Evolutionary conservation across 2,888 invertebrate genomes (phyloP), one percentile per base, ranked within the genome.

Genomic region (Pachycephus smyrnensis): DNA sequence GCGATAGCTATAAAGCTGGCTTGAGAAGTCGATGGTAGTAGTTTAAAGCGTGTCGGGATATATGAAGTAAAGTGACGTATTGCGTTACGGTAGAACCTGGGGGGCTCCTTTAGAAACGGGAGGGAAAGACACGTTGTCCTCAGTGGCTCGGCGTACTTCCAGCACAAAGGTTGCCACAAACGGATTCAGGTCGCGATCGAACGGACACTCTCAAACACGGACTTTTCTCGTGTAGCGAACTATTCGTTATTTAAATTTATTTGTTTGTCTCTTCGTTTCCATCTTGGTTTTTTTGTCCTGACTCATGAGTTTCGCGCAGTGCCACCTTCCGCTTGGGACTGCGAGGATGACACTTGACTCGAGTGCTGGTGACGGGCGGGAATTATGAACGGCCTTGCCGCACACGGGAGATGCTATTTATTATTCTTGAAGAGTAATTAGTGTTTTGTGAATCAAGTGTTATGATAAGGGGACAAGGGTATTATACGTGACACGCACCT

Each of bases 121-220:
- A 71, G 71, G 71, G 71, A 71, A 33, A 71, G 71, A 33, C 71
- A 31, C 71, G 71, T 78, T 76, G 68, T 35, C 71, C 73, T 74
- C 73, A 76, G 78, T 79, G 31, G 73, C 73, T 76, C 73, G 76
- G 33, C 76, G 74, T 68, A 69, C 76, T 76, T 76, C 55, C 68
- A 76, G 73, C 37, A 31, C 73, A 69, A 71, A 76, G 73, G 73
- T 69, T 79, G 31, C 33, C 36, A 37, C 36, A 31, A 32, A 71
- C 71, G 71, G 30, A 71, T 71, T 71, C 55, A 1, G 6, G 23
- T 55, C 55, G 23, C 55, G 23, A 23, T 9, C 2, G 23, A 55
- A 55, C 23, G 23, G 23, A 23, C 23, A 55, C 6, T 40, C 55
- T 15, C 23, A 23, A 9, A 9, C 23, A 23, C 55, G 23, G 55